These are phyloP conservation scores for Chelonoidis abingdonii DNA, from an alignment of 2,113 vertebrate genomes.

Conservation along the genomic window DNA sequence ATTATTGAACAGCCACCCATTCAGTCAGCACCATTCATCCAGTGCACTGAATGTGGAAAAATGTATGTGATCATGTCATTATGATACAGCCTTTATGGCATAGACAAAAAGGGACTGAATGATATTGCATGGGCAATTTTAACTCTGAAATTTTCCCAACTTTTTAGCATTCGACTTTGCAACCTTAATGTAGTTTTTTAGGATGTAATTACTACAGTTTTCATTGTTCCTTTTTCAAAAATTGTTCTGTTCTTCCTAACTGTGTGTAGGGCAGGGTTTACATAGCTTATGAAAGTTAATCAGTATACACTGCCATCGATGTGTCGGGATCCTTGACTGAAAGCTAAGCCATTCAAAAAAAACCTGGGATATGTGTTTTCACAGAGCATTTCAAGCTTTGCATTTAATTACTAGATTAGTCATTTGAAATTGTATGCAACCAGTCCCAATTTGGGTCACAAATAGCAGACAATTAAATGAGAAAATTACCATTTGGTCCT, in stretches of 20 bases:
- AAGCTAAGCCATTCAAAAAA: not conserved
- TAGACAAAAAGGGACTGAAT: not conserved
- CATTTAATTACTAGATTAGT: not conserved
- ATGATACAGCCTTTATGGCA: not conserved
- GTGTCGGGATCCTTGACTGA: not conserved
- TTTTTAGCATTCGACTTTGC: not conserved
- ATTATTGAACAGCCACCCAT: not conserved
- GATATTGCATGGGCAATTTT: not conserved
- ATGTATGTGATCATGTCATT: not conserved
- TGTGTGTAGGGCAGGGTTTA: not conserved
- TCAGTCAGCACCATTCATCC: not conserved
- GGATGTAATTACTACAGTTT: not conserved
- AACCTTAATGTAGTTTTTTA: not conserved
- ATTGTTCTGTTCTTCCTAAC: not conserved
- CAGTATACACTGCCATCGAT: not conserved
- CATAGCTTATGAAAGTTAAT: not conserved
- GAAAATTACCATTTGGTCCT: not conserved
- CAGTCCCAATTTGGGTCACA: not conserved
- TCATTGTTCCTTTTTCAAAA: not conserved
- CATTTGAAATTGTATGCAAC: not conserved
- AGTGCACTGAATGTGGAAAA: not conserved
- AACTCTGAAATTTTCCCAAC: not conserved
- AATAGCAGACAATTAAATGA: not conserved
- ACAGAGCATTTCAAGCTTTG: not conserved
- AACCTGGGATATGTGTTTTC: not conserved